Percentiles rank a stretch among this genome's conserved stretches.
Conservation (phyloP, 2,888 invertebrate species). For the Nesidiocoris tenuis region DNA sequence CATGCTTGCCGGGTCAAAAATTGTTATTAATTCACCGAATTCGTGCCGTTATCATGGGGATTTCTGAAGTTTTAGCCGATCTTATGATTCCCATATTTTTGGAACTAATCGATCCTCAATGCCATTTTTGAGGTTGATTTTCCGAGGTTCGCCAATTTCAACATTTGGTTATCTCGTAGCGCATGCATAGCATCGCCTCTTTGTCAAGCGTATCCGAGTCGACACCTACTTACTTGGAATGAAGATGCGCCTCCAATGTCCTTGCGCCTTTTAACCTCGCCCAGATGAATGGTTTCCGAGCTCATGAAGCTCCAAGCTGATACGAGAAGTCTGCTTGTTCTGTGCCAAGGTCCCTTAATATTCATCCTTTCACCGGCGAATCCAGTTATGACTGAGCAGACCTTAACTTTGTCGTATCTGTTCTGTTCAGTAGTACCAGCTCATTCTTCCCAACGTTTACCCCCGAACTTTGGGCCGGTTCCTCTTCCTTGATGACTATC, state of each 20-base stretch:
- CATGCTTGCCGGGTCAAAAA: too few relatives aligned
- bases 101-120: too few relatives aligned
- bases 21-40: too few relatives aligned
- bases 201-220: background rate
- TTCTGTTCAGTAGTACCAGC: background rate
- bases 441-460: background rate
- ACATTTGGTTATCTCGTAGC: too few relatives aligned
- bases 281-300: constrained; percentile 5
- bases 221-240: background rate
- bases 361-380: background rate
- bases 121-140: too few relatives aligned
- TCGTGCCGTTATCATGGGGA: too few relatives aligned
- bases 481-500: background rate
- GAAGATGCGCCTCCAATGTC: background rate
- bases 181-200: too few relatives aligned
- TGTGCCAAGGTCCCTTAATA: constrained; percentile 5
- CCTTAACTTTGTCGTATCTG: background rate
- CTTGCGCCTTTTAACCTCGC: constrained; percentile 12
- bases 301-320: constrained; percentile 14
- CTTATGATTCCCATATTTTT: too few relatives aligned
- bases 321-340: background rate
- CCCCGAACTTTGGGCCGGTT: background rate
- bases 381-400: background rate
- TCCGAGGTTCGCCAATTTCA: too few relatives aligned
- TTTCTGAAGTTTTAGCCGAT: too few relatives aligned